Base-by-base conservation (phyloP, 2,113 vertebrate species). In the Embiotoca jacksoni region DNA sequence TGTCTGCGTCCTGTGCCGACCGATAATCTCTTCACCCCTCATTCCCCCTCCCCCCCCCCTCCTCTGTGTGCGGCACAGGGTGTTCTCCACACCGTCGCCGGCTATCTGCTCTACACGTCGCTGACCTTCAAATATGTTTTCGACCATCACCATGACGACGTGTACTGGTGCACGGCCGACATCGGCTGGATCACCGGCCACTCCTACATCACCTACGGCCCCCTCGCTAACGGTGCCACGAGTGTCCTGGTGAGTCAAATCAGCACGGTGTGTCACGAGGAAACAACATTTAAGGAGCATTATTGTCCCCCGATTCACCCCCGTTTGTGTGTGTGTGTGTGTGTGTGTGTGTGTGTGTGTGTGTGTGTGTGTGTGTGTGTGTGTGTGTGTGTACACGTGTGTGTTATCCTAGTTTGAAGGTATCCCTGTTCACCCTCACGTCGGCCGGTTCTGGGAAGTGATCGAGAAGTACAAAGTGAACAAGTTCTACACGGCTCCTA, bases 161-260 rank as follows among this genome's bases (percentile, higher is more conserved):
- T 95, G 80, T 95, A 93, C 91, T 95, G 95, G 95, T 95, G 94
- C 91, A 95, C 95, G 0, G 94, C 95, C 0, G 95, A 95, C 89
- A 94, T 95, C 61, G 95, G 95, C 75, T 95, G 95, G 95, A 95
- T 95, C 83, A 95, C 94, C 2, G 95, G 95, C 3, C 95, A 95
- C 91, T 95, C 95, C 67, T 95, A 95, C 90, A 94, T 95, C 87
- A 89, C 88, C 14, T 95, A 95, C 3, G 95, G 95, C 2, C 95
- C 95, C 0, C 88, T 95, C 1, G 94, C 94, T 11, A 95, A 95
- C 1, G 94, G 94, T 0, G 94, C 94, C 7, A 95, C 94, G 0
- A 93, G 94, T 4, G 88, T 95, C 3, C 88, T 95, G 1, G 94
- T 95, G 65, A 91, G 94, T 83, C 3, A 32, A 52, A n/a, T 37